Percentiles rank a stretch among this genome's conserved stretches.
phyloP scores from a whole-genome alignment of 2,113 vertebrate genomes.

The Lophochroa leadbeateri region DNA sequence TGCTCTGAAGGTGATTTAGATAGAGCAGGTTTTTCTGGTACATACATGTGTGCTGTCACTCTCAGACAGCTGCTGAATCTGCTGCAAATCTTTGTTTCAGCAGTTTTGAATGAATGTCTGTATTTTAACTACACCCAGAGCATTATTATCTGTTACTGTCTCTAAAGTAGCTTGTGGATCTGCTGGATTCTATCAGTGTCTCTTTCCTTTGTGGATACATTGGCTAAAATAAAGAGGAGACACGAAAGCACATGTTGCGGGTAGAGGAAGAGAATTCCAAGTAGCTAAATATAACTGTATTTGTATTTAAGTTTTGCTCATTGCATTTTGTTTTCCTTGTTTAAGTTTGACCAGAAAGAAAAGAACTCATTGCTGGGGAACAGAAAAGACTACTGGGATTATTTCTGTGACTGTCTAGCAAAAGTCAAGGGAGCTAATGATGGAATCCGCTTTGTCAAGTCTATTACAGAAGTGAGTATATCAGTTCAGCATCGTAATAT shows the following conservation, averaged over 20 bases:
- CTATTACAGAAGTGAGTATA: slow-evolving; percentile 88
- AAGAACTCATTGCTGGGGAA: slow-evolving; percentile 89
- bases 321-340: background rate
- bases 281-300: background rate
- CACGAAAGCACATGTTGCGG: background rate
- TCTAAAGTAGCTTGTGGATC: background rate
- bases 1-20: background rate
- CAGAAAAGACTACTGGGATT: slow-evolving; percentile 98
- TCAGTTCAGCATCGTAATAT: background rate
- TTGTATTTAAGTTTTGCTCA: background rate
- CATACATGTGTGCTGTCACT: rapidly evolving
- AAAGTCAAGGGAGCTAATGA: slow-evolving; percentile 95
- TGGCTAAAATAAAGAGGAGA: background rate
- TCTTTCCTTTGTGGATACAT: background rate
- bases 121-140: background rate
- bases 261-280: background rate
- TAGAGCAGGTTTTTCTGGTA: background rate
- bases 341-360: slow-evolving; percentile 95
- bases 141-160: background rate
- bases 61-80: background rate
- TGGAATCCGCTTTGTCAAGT: slow-evolving; percentile 95
- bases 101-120: background rate
- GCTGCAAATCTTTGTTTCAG: background rate
- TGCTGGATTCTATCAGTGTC: background rate
- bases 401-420: slow-evolving; percentile 92